Evolutionary conservation across 1,140 invertebrate species (phyloP).

Genomic region (Ceratoteleas bidentatus): DNA sequence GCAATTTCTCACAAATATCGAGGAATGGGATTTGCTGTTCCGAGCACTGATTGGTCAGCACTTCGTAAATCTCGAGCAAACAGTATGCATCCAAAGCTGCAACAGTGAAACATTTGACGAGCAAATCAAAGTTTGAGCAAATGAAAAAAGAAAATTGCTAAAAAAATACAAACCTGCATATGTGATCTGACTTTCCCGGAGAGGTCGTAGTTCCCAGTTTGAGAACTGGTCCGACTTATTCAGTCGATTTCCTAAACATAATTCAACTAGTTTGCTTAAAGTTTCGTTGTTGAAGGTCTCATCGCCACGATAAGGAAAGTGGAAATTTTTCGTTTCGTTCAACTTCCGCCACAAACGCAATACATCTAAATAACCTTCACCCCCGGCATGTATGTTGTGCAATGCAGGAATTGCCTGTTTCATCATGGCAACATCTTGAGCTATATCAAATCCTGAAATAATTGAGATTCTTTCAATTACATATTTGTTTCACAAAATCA

Average conservation of each 20-base stretch:
- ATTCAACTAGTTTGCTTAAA: conserved; percentile 87
- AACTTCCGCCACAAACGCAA: conserved; percentile 82
- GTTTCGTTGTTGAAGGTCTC: conserved; percentile 77
- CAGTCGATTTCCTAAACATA: conserved; percentile 87
- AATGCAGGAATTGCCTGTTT: conserved; percentile 81
- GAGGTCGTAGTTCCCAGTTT: conserved; percentile 91
- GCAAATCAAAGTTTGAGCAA: no score
- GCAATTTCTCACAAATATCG: conserved; percentile 83
- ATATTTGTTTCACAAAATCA: no score
- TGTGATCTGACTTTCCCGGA: conserved; percentile 87
- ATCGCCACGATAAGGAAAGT: conserved; percentile 80
- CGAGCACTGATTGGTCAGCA: conserved; percentile 80
- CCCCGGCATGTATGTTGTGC: conserved; percentile 76
- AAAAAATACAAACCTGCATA: conserved; percentile 85
- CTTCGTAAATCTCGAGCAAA: conserved; percentile 88
- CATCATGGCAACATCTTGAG: conserved; percentile 83
- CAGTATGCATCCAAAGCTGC: conserved; percentile 90
- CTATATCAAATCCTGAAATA: conserved; percentile 83
- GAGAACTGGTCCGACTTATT: conserved; percentile 93
- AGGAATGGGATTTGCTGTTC: conserved; percentile 83
- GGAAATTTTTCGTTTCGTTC: conserved; percentile 78
- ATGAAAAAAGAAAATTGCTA: no score
- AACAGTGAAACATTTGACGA: no score
- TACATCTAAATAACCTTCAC: conserved; percentile 82
- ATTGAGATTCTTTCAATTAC: no score